Evolutionary conservation across 2,113 vertebrate genomes (phyloP).

Genomic region (Barbus barbus): DNA sequence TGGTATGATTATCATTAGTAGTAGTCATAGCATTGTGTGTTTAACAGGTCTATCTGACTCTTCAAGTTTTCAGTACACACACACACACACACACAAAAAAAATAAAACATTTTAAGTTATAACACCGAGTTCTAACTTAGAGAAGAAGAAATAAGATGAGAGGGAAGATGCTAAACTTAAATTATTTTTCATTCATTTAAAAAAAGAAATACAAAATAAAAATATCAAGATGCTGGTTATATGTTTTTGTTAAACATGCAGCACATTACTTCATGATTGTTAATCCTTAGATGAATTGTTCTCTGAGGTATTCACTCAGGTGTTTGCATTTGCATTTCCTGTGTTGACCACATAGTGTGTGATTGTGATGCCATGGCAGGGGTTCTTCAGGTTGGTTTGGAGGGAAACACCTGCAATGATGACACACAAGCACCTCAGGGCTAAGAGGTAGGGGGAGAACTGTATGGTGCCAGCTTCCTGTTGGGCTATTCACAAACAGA

Average conservation of each 20-base stretch:
- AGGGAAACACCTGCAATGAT: constrained; percentile 63
- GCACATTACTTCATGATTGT: not conserved
- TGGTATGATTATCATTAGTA: too few species aligned
- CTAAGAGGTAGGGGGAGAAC: constrained; percentile 59
- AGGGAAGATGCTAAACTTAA: too few species aligned
- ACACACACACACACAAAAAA: too few species aligned
- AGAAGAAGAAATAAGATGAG: too few species aligned
- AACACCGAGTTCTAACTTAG: too few species aligned
- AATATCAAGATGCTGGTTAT: not conserved
- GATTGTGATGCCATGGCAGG: constrained; percentile 68
- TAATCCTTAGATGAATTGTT: not conserved
- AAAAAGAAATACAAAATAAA: not conserved
- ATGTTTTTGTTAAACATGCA: not conserved
- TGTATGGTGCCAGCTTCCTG: constrained; percentile 67
- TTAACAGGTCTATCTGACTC: too few species aligned
- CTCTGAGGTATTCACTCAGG: not conserved
- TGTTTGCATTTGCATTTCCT: constrained; percentile 66
- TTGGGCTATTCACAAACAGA: constrained; percentile 69
- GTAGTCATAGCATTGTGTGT: too few species aligned
- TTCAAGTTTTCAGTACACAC: too few species aligned
- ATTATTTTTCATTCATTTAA: too few species aligned
- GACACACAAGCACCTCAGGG: constrained; percentile 59
- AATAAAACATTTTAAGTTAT: too few species aligned
- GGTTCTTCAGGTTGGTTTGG: constrained; percentile 66
- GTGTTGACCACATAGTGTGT: constrained; percentile 60